Evolutionary conservation across 2,888 invertebrate genomes (phyloP).

Genomic region (Epistrophe eligans): DNA sequence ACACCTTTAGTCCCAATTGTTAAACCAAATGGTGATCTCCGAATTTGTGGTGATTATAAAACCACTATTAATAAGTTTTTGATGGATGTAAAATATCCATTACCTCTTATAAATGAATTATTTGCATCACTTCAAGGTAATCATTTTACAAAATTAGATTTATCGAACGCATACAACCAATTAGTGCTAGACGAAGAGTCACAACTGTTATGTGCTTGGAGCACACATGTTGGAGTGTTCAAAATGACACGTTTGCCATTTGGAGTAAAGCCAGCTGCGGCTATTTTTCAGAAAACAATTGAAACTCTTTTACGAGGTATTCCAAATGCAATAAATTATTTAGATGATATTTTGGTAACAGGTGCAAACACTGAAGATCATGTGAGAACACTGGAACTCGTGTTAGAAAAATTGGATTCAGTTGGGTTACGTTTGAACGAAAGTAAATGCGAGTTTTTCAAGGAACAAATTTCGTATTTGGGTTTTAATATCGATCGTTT

Average conservation of each 20-base stretch:
- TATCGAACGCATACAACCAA: constrained; percentile 77
- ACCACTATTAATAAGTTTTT: constrained; percentile 1
- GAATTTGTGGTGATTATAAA: constrained; percentile 26
- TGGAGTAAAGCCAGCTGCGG: too few species aligned
- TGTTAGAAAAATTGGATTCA: constrained; percentile 21
- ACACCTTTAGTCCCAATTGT: constrained; percentile 18
- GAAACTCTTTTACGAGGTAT: background rate
- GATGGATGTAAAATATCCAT: constrained; percentile 18
- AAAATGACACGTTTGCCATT: too few species aligned
- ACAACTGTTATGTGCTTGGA: too few species aligned
- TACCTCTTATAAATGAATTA: constrained; percentile 18
- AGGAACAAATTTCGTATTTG: constrained; percentile 8
- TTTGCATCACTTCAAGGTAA: constrained; percentile 30
- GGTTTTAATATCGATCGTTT: constrained; percentile 23
- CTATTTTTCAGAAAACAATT: too few species aligned
- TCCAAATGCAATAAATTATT: constrained; percentile 10
- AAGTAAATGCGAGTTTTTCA: constrained; percentile 29
- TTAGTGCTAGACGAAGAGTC: constrained; percentile 52
- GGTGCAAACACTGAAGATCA: constrained; percentile 10
- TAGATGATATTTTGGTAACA: constrained; percentile 22
- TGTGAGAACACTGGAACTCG: constrained; percentile 1
- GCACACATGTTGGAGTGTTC: too few species aligned
- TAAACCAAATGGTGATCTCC: constrained; percentile 16
- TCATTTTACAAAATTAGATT: constrained; percentile 77
- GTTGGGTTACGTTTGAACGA: constrained; percentile 21